Conservation (phyloP, 2,113 vertebrate species). For the Phoenicopterus ruber region DNA sequence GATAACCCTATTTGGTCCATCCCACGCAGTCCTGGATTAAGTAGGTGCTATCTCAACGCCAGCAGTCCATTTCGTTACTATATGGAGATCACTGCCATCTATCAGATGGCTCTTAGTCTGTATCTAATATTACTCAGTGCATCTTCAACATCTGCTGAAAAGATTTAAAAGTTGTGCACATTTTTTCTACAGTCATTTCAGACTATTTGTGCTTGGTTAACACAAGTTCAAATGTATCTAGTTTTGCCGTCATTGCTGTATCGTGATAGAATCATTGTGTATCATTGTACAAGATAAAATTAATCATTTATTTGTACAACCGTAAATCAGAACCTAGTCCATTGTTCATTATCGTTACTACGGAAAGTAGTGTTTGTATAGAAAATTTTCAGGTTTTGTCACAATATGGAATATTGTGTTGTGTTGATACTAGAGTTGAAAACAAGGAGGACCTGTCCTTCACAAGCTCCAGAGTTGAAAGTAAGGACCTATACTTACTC, state of each 20-base stretch:
- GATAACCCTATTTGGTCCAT: background rate
- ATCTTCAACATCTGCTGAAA: background rate
- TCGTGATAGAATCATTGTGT: background rate
- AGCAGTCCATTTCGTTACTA: background rate
- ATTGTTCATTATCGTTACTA: background rate
- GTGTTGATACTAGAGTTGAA: background rate
- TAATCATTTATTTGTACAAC: background rate
- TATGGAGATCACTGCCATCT: background rate
- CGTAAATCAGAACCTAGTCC: background rate
- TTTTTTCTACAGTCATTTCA: background rate
- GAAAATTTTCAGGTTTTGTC: background rate
- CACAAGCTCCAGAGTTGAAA: background rate
- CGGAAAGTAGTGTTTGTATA: background rate
- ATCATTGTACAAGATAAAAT: background rate
- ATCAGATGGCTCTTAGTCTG: background rate
- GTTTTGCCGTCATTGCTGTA: background rate
- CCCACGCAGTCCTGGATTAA: background rate
- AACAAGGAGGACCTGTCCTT: background rate
- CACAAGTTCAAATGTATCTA: background rate
- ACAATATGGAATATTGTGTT: background rate
- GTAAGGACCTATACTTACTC: background rate
- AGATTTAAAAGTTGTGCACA: background rate
- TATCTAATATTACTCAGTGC: background rate
- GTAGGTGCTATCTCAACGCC: background rate
- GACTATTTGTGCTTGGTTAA: background rate